phyloP scores from a whole-genome alignment of 1,140 invertebrate genomes.

The Pararge aegeria region DNA sequence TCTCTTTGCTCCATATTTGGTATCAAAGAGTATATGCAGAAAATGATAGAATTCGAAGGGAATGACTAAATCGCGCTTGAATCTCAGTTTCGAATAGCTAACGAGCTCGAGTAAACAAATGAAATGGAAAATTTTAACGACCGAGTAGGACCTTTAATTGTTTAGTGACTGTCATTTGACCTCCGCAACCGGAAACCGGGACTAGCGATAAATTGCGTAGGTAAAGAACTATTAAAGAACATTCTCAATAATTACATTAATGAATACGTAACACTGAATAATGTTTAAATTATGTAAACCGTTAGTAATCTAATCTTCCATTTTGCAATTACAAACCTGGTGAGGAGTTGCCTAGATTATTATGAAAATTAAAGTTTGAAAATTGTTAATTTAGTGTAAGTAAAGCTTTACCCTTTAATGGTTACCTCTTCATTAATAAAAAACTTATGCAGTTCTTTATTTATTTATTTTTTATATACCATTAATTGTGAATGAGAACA shows the following conservation, averaged over 20 bases:
- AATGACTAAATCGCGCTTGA: background rate
- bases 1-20: too few species aligned
- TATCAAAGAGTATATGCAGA: too few species aligned
- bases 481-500: too few species aligned
- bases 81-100: background rate
- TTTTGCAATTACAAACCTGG: slow-evolving; percentile 14
- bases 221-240: slow-evolving; percentile 33
- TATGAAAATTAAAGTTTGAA: slow-evolving; percentile 8
- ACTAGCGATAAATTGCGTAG: slow-evolving; percentile 33
- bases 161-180: slow-evolving; percentile 38
- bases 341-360: slow-evolving; percentile 12
- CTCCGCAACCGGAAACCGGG: slow-evolving; percentile 40
- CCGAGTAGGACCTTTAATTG: slow-evolving; percentile 1
- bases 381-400: background rate
- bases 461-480: too few species aligned
- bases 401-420: too few species aligned
- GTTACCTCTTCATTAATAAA: too few species aligned
- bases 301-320: slow-evolving; percentile 30
- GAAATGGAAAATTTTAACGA: background rate
- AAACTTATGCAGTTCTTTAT: too few species aligned
- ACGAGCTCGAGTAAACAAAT: background rate
- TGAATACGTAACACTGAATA: slow-evolving; percentile 40
- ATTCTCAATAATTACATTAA: slow-evolving; percentile 38
- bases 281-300: slow-evolving; percentile 32
- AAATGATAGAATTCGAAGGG: background rate